A percentile compares a stretch with the other conserved stretches of the same genome.
phyloP scores from a whole-genome alignment of 2,797 vertebrate species.

The Phrynocephalus forsythii region DNA sequence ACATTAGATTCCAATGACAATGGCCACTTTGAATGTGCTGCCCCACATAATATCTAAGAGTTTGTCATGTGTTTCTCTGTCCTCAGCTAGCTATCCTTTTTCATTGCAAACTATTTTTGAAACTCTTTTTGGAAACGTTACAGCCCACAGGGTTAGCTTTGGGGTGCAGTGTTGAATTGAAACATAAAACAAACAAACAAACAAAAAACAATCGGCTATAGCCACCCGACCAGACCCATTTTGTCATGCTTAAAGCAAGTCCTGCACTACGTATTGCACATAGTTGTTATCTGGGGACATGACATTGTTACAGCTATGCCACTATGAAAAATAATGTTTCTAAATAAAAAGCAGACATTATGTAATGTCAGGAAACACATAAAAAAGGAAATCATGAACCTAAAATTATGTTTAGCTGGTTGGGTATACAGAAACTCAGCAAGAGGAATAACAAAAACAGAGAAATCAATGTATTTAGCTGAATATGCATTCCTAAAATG shows the following conservation, averaged over 20 bases:
- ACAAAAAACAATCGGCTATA: not conserved
- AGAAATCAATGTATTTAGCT: conserved; percentile 20
- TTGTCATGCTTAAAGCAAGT: not conserved
- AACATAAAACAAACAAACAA: not conserved
- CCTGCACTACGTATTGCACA: conserved; percentile 26
- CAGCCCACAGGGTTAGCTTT: not conserved
- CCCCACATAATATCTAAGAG: too few relatives aligned
- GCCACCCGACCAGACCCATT: not conserved
- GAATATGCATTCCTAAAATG: not conserved
- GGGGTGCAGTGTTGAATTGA: not conserved
- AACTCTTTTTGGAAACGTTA: not conserved
- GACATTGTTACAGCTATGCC: conserved; percentile 50
- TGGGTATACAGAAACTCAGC: conserved; percentile 10
- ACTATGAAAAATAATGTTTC: conserved; percentile 46
- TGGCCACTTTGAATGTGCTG: not conserved
- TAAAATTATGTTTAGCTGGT: conserved; percentile 22
- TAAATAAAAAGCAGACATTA: conserved; percentile 14
- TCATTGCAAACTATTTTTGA: not conserved
- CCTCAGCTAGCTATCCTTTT: not conserved
- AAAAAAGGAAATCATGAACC: conserved; percentile 9
- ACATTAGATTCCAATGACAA: not conserved
- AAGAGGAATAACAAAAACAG: not conserved
- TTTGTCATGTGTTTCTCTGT: not conserved
- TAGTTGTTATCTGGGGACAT: conserved; percentile 65
- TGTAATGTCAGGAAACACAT: conserved; percentile 37